phyloP scores from a whole-genome alignment of 2,113 vertebrate species.

The Murina feae region DNA sequence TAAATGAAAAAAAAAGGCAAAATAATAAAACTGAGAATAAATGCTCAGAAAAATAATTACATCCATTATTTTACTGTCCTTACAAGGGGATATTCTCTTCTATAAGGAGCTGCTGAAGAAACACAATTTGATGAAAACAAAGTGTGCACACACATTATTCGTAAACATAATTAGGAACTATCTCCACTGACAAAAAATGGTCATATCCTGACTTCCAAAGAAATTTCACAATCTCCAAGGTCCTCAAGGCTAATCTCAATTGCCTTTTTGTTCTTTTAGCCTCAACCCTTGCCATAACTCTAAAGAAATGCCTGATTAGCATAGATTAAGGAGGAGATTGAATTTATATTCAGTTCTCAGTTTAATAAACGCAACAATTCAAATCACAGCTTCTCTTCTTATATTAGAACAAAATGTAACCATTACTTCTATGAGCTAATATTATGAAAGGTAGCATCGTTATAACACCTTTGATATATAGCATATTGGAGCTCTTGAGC shows the following conservation, averaged over 20 bases:
- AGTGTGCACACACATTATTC: neutral
- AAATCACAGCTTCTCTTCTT: neutral
- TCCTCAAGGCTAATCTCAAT: neutral
- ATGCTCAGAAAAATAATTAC: slow-evolving; percentile 50
- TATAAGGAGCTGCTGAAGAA: slow-evolving; percentile 32
- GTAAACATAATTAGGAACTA: slow-evolving; percentile 16
- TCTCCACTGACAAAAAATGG: slow-evolving; percentile 27
- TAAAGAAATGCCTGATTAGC: neutral
- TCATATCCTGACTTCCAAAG: slow-evolving; percentile 51
- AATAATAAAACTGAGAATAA: slow-evolving; percentile 63
- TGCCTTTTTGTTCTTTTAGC: neutral
- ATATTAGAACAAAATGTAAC: neutral
- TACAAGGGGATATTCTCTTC: slow-evolving; percentile 3
- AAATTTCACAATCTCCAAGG: neutral
- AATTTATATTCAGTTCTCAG: neutral
- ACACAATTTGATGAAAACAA: neutral
- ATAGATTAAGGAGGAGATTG: neutral
- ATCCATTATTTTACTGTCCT: slow-evolving; percentile 50
- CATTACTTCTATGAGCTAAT: neutral
- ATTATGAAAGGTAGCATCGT: neutral
- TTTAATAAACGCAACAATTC: neutral
- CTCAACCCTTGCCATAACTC: neutral
- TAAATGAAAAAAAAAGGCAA: slow-evolving; percentile 60
- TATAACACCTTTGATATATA: no score
- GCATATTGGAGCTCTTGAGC: neutral